phyloP scores from a whole-genome alignment of 1,140 invertebrate genomes.

The Riptortus pedestris region DNA sequence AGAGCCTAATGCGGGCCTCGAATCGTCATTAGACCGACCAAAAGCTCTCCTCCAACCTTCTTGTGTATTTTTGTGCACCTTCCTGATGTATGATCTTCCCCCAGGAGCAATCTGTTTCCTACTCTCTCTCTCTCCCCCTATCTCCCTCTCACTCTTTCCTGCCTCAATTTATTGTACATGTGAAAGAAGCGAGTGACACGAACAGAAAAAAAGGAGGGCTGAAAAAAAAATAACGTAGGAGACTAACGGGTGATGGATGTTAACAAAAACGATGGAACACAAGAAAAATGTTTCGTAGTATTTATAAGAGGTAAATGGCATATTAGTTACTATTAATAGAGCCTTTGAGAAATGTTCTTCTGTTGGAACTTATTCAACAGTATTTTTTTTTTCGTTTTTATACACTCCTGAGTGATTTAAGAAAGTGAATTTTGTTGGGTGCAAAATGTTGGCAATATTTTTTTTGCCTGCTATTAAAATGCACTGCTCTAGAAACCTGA shows the following conservation, averaged over 20 bases:
- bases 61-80: background rate
- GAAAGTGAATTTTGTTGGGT: too few relatives aligned
- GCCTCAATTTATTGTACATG: background rate
- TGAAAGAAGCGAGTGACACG: background rate
- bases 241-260: background rate
- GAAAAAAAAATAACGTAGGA: too few relatives aligned
- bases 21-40: background rate
- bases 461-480: too few relatives aligned
- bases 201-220: background rate
- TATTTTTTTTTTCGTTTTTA: background rate
- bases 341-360: background rate
- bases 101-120: background rate
- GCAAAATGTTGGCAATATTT: too few relatives aligned
- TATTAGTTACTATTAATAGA: background rate
- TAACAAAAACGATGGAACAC: background rate
- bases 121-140: too few relatives aligned
- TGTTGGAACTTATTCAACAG: background rate
- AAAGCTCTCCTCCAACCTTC: background rate
- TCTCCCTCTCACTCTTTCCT: too few relatives aligned
- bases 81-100: too few relatives aligned
- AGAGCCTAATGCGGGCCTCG: conserved; percentile 3
- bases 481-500: too few relatives aligned
- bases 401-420: too few relatives aligned
- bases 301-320: background rate
- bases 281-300: background rate